Evolutionary conservation across 2,888 invertebrate species (phyloP), one percentile per base, ranked within the genome.

Genomic region (Plebejus melissa): DNA sequence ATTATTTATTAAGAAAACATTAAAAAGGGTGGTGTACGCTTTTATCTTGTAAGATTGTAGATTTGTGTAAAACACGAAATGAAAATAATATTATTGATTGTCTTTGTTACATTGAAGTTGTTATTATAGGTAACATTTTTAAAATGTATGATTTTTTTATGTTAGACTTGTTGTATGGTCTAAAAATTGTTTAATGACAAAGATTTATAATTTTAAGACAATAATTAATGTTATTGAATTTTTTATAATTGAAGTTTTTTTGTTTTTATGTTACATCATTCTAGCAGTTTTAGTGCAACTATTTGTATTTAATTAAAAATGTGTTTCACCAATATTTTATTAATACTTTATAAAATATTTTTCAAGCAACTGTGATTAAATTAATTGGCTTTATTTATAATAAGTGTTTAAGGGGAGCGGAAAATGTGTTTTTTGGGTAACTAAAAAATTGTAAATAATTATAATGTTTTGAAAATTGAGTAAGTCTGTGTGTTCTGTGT

Each of bases 401-500:
- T 16, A 54, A 16, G 54, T 28, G 3, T 58, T 58, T 22, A 22
- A 9, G 9, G 32, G 65, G 65, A 16, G 65, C 13, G 65, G 65
- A 36, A 32, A 65, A 65, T 32, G 13, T 65, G 65, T 36, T 28
- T 3, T 11, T 22, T 28, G 32, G 11, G 11, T 28, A 60, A 11
- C 4, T 32, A 36, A 65, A 65, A 65, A 65, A 2, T 13, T 65
- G 32, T 32, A 65, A 65, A 65, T 78, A 82, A 84, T 86, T 83
- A 86, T 85, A 54, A 16, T 54, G 16, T 54, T 50, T 85, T 86
- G 83, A 82, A 84, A 82, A 83, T 86, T 88, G 72, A 74, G 82
- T 76, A 76, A 54, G 69, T 76, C 32, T 46, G 76, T 77, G 78
- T 78, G 78, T 77, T 80, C 75, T 78, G 76, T 80, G 80, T 78